Evolutionary conservation across 2,113 vertebrate genomes (phyloP), one percentile per base, ranked within the genome.

Genomic region (Heterotis niloticus): DNA sequence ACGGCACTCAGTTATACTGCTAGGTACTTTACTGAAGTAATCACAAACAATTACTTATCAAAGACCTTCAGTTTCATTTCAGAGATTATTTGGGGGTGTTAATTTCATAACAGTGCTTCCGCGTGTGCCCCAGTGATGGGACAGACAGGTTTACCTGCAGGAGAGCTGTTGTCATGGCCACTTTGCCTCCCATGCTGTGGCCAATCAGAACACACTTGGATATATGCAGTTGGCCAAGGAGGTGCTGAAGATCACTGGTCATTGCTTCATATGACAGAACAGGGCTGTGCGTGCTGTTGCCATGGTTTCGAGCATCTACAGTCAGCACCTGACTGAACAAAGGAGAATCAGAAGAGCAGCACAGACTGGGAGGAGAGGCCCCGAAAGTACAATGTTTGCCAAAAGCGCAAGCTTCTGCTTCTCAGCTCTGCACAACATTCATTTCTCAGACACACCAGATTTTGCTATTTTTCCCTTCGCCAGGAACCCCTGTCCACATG

Each of bases 101-200:
- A 62, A 62, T 14, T 20, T 62, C 14, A 17, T 62, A 62, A 2
- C 34, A 44, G 34, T 44, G 11, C 34, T 17, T 18, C 69, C 52
- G 51, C 23, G 34, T 44, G 34, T 44, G 34, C 34, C 34, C 34
- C 34, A 62, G 59, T 5, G 51, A n/a, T 23, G 12, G 20, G n/a
- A 28, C 56, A 24, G 5, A 2, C 44, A 51, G 0, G 13, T 92
- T 44, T 44, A 98, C 97, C 94, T 91, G 91, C 0, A 92, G 92
- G 78, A 99, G 87, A 9, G 97, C 94, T 9, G 95, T 86, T 0
- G 90, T 86, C 97, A 99, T 99, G 81, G 96, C 97, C 0, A 95
- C 96, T 84, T 96, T 98, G 71, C 98, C 98, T n/a, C 98, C 98
- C 98, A 99, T 98, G 90, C 97, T 98, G 88, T 99, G 97, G 29